Base-by-base conservation (phyloP, 2,888 invertebrate species). In the Linhomoeus sp. region DNA sequence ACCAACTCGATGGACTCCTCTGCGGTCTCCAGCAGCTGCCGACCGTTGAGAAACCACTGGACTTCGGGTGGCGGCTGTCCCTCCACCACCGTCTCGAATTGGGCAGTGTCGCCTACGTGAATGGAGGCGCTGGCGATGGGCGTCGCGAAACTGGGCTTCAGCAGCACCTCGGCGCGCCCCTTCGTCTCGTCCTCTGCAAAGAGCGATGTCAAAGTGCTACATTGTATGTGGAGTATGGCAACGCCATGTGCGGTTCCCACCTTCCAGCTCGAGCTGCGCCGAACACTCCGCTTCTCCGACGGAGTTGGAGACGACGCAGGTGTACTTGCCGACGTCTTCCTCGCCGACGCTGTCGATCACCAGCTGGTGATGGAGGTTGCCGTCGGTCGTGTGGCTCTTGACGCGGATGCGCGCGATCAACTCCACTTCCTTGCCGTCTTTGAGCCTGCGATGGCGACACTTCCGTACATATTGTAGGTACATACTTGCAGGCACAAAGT, bases 251-350 rank as follows among this genome's bases (percentile, higher is more conserved):
- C n/a, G n/a, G n/a, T n/a, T n/a, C n/a, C 3, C 43, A 49, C 49
- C 46, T 43, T 24, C 20, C 2, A 50, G 17, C 46, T 49, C 49
- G 39, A 55, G 44, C 24, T 43, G 23, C 14, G 53, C 52, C 14
- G 42, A 19, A 39, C 47, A 50, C 17, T 24, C 22, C 14, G 26
- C 43, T 29, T 48, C 39, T 22, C 55, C 55, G 24, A 45, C 51
- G 17, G 40, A 41, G 51, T 68, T 68, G 43, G 53, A 76, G 9
- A 84, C 86, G 0, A 74, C 75, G 38, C 86, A 73, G 1, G 76
- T 77, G 64, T 87, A 87, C 1, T 73, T 73, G 0, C 84, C 86
- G 19, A 74, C 78, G 60, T 88, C 85, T 2, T 75, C 75, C 25
- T 79, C 67, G 25, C 74, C 71, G 0, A 80, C 75, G 26, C 76